Base-by-base conservation (phyloP, 2,113 vertebrate species). In the Romanogobio albipinnatus region DNA sequence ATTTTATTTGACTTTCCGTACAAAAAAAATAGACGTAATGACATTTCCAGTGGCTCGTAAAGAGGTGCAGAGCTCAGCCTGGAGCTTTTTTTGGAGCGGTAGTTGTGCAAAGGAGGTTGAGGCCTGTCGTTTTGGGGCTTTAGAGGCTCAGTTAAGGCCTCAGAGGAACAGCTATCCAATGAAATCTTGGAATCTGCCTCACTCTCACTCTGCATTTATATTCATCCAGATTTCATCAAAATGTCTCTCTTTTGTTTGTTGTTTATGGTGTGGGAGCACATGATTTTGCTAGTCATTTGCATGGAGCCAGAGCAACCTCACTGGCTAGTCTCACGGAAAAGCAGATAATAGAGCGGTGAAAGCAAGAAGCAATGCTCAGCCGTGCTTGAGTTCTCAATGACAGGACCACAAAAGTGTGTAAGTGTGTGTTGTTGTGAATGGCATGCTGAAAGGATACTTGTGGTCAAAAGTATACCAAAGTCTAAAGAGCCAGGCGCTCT, bases 401-500 rank as follows among this genome's bases (percentile, higher is more conserved):
- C 56, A 29, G 71, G 33, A 45, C 10, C 49, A 78, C 53, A 61
- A 64, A 74, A 39, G 74, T 29, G 7, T 77, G 47, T 77, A 29
- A 66, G 75, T 59, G 39, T 22, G 66, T 24, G 47, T 33, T 82
- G 68, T 11, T 74, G 22, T 49, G 56, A 79, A 24, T 61, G 29
- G 71, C 74, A 45, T 64, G 9, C 64, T 62, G 49, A 93, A 96
- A 99, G 96, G 98, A 99, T 99, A 99, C 98, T 99, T 99, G 90
- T 99, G 98, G 89, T 99, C 98, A 91, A 99, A 99, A 87, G 95
- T 97, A 81, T 99, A 99, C 98, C 98, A 99, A 2, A 99, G 91
- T 85, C 97, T 95, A 94, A 99, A 99, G 68, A 99, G 96, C 98
- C 97, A 99, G 0, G 96, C 98, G 2, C 98, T 99, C 93, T 99